phyloP scores from a whole-genome alignment of 2,888 invertebrate genomes.

The Dione vanillae region DNA sequence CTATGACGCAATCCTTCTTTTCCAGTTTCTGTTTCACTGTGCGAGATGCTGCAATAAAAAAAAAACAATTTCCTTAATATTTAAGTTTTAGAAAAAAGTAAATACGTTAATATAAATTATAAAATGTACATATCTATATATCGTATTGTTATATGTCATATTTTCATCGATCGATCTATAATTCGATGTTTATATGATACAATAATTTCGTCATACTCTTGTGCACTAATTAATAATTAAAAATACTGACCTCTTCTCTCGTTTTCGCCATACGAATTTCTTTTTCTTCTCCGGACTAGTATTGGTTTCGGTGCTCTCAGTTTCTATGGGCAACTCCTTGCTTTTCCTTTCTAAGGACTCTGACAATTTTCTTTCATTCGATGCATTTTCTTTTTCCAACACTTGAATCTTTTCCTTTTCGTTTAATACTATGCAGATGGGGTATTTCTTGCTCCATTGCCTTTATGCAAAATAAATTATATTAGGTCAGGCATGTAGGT shows the following conservation, averaged over 20 bases:
- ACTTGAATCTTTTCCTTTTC: slow-evolving; percentile 80
- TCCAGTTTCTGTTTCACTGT: slow-evolving; percentile 68
- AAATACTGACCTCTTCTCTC: slow-evolving; percentile 69
- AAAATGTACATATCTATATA: too few relatives aligned
- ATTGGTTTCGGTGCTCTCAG: slow-evolving; percentile 78
- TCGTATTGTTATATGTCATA: too few relatives aligned
- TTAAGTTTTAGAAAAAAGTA: too few relatives aligned
- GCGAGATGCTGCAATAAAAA: slow-evolving; percentile 56
- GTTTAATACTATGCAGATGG: slow-evolving; percentile 89
- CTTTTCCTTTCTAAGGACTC: slow-evolving; percentile 66
- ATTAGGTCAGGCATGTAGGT: slow-evolving; percentile 38
- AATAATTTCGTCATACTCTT: too few relatives aligned
- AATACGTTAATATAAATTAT: too few relatives aligned
- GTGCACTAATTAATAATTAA: slow-evolving; percentile 1
- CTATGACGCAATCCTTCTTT: slow-evolving; percentile 76
- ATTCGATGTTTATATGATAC: too few relatives aligned
- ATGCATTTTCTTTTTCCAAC: slow-evolving; percentile 68
- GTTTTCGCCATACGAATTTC: slow-evolving; percentile 76
- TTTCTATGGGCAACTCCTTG: slow-evolving; percentile 62
- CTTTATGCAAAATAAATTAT: slow-evolving; percentile 63
- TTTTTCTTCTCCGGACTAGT: slow-evolving; percentile 76
- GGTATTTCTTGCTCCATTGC: slow-evolving; percentile 97
- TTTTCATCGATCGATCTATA: too few relatives aligned
- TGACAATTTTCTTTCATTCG: slow-evolving; percentile 60
- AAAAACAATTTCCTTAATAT: not conserved